Conservation (phyloP, 2,797 vertebrate species). For the Distichodus sexfasciatus region DNA sequence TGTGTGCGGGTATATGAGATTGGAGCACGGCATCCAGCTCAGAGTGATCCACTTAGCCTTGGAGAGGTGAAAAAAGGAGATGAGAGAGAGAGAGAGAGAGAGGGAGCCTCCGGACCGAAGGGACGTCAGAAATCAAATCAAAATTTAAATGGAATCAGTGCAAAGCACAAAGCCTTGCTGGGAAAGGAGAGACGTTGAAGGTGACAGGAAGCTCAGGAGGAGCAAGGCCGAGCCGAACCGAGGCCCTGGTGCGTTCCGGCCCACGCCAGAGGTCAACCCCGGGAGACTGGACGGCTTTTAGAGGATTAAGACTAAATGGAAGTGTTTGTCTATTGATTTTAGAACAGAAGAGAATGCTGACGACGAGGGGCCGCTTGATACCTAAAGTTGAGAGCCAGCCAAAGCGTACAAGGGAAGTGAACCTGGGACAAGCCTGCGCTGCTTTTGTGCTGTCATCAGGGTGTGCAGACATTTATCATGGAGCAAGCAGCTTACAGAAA, state of each 20-base stretch:
- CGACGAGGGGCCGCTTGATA: neutral
- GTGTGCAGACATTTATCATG: neutral
- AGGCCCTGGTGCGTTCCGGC: neutral
- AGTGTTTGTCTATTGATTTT: conserved; percentile 35
- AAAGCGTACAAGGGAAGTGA: neutral
- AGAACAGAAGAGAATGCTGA: neutral
- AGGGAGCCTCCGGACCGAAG: conserved; percentile 25
- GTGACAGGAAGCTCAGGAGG: conserved; percentile 29
- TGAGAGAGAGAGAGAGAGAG: conserved; percentile 27
- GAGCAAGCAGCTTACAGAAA: no score
- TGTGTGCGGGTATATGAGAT: conserved; percentile 2
- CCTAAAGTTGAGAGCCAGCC: neutral
- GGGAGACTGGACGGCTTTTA: conserved; percentile 37
- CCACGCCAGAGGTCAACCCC: conserved; percentile 15
- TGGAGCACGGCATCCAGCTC: neutral
- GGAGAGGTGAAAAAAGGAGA: conserved; percentile 13
- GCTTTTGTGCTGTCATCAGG: neutral
- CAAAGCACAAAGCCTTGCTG: conserved; percentile 15
- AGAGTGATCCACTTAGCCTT: conserved; percentile 46
- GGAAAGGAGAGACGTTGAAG: conserved; percentile 29
- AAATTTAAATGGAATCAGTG: conserved; percentile 40
- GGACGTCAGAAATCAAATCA: conserved; percentile 41
- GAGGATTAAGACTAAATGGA: conserved; percentile 45
- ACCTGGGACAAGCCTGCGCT: neutral
- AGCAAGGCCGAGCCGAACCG: conserved; percentile 15